Evolutionary conservation across 1,140 invertebrate species (phyloP).

Genomic region (Hycleus phaleratus): DNA sequence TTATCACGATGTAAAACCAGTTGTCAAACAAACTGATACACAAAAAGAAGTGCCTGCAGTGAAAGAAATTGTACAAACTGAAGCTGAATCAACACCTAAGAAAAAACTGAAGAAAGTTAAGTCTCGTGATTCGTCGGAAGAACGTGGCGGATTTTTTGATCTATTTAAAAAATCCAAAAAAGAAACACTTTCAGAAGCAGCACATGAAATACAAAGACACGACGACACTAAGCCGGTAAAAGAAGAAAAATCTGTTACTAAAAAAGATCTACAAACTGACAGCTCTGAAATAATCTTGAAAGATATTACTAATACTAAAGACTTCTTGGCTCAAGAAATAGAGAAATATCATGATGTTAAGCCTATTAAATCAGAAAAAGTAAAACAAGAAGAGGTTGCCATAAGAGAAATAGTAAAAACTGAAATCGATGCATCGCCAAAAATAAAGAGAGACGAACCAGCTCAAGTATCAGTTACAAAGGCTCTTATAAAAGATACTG

Average conservation of each 20-base stretch:
- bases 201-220: conserved; percentile 9
- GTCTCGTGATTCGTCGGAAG: not conserved
- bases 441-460: too few species aligned
- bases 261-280: not conserved
- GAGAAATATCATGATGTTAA: conserved; percentile 25
- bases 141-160: conserved; percentile 5
- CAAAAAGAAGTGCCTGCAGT: not conserved
- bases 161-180: conserved; percentile 14
- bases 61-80: too few species aligned
- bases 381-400: too few species aligned
- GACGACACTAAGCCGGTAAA: not conserved
- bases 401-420: too few species aligned
- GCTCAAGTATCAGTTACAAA: too few species aligned
- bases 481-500: too few species aligned
- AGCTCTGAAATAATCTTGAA: conserved; percentile 5
- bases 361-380: not conserved
- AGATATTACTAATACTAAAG: conserved; percentile 8
- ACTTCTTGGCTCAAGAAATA: conserved; percentile 23
- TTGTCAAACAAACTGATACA: not conserved
- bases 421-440: too few species aligned
- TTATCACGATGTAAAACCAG: conserved; percentile 18
- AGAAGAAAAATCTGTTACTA: not conserved
- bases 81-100: not conserved
- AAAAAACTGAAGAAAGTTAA: not conserved
- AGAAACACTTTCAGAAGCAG: not conserved